Conservation (phyloP, 2,113 vertebrate genomes). For the Pseudorasbora parva region DNA sequence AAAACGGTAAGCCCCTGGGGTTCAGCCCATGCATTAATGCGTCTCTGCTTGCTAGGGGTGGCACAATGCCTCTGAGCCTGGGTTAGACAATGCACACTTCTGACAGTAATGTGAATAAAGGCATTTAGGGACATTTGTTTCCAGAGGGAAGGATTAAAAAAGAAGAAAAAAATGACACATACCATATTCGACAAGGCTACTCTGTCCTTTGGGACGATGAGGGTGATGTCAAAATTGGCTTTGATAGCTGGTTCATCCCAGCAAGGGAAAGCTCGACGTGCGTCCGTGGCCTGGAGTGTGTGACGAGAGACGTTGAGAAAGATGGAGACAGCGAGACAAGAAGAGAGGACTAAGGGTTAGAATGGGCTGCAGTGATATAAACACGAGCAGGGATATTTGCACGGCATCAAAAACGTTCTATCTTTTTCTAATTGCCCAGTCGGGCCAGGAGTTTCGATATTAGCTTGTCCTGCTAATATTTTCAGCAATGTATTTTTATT, state of each 20-base stretch:
- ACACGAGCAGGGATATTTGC: background rate
- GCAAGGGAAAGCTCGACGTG: conserved; percentile 96
- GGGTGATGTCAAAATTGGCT: conserved; percentile 95
- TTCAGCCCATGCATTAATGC: too few relatives aligned
- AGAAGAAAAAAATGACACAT: conserved; percentile 61
- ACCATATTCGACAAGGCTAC: conserved; percentile 99
- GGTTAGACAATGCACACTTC: conserved; percentile 39
- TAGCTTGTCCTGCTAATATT: background rate
- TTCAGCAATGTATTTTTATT: background rate
- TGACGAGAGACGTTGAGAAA: background rate
- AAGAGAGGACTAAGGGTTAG: background rate
- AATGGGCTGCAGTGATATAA: background rate
- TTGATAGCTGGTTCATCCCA: conserved; percentile 99
- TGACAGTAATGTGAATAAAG: conserved; percentile 47
- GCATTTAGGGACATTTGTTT: conserved; percentile 26
- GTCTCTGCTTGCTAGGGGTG: background rate
- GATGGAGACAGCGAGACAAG: background rate
- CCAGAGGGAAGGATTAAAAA: conserved; percentile 24
- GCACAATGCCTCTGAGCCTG: conserved; percentile 24
- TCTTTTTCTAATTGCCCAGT: too few relatives aligned
- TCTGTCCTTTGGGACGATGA: conserved; percentile 96
- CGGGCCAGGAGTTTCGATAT: background rate
- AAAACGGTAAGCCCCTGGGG: too few relatives aligned
- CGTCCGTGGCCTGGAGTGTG: conserved; percentile 89
- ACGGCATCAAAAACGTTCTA: background rate